These are phyloP conservation scores for Odobenus rosmarus DNA, from an alignment of 2,113 vertebrate species.

Conservation along the genomic window DNA sequence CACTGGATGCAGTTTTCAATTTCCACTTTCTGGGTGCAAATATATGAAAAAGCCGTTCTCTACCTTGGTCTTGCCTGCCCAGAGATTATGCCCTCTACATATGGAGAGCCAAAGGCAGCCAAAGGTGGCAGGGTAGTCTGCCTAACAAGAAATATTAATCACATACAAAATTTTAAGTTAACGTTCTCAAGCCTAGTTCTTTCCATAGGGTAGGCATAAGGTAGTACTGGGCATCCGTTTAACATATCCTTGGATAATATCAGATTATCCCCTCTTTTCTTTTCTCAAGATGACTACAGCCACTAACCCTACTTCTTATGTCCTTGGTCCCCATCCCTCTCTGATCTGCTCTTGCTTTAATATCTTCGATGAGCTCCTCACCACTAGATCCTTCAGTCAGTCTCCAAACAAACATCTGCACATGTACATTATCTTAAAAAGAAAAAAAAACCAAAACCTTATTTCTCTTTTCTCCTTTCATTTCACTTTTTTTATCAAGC, in stretches of 20 bases:
- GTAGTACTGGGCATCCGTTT: background rate
- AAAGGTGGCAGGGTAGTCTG: background rate
- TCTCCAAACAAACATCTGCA: background rate
- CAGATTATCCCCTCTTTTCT: background rate
- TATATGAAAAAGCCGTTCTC: background rate
- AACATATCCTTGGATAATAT: background rate
- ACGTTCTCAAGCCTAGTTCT: background rate
- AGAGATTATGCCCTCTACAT: background rate
- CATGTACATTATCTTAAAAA: background rate
- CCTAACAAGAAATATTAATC: background rate
- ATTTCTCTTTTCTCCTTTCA: background rate
- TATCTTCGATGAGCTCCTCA: background rate
- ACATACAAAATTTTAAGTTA: background rate
- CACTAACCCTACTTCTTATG: background rate
- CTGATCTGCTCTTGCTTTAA: background rate
- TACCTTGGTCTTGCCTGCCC: background rate
- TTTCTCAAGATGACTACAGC: background rate
- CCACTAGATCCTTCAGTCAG: background rate
- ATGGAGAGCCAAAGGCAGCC: background rate
- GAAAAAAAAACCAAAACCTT: background rate
- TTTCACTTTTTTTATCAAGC: constrained; percentile 10
- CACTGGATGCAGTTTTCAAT: background rate
- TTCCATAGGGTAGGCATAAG: background rate
- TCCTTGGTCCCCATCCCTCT: background rate
- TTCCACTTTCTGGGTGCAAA: background rate